Conservation (phyloP, 2,113 vertebrate species). For the Heteronetta atricapilla region DNA sequence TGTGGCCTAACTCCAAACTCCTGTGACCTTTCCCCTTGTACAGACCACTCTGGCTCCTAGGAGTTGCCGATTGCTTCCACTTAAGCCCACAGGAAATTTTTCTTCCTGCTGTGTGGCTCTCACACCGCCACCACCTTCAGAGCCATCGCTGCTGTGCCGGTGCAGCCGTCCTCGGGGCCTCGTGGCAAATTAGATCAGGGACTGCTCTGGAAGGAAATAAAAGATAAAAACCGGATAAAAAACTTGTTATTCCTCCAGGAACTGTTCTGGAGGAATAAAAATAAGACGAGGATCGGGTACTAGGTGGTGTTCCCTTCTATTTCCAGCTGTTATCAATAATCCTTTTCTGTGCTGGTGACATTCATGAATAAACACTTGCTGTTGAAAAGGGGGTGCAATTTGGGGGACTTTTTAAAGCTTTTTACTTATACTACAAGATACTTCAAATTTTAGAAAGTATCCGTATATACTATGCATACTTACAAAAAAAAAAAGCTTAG, state of each 20-base stretch:
- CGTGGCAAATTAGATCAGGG: fast-evolving
- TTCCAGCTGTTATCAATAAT: not conserved
- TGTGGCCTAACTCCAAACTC: not conserved
- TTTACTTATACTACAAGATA: not conserved
- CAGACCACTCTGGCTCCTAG: not conserved
- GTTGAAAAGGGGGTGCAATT: not conserved
- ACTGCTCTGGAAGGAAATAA: not conserved
- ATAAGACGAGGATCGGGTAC: not conserved
- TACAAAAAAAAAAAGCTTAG: not conserved
- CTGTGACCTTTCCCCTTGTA: not conserved
- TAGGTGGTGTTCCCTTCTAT: not conserved
- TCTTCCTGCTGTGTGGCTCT: not conserved
- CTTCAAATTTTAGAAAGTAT: not conserved
- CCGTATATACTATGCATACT: not conserved
- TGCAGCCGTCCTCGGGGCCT: not conserved
- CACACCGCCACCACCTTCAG: not conserved
- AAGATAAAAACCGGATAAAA: not conserved
- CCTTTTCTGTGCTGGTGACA: not conserved
- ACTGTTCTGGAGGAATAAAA: not conserved
- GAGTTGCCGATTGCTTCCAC: not conserved
- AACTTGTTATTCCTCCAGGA: not conserved
- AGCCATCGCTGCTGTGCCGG: not conserved
- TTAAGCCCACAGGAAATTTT: not conserved
- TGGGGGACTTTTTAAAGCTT: not conserved
- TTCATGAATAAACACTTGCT: not conserved